These are phyloP conservation scores for Papilio elwesi DNA, from an alignment of 2,888 invertebrate species.

Conservation along the genomic window DNA sequence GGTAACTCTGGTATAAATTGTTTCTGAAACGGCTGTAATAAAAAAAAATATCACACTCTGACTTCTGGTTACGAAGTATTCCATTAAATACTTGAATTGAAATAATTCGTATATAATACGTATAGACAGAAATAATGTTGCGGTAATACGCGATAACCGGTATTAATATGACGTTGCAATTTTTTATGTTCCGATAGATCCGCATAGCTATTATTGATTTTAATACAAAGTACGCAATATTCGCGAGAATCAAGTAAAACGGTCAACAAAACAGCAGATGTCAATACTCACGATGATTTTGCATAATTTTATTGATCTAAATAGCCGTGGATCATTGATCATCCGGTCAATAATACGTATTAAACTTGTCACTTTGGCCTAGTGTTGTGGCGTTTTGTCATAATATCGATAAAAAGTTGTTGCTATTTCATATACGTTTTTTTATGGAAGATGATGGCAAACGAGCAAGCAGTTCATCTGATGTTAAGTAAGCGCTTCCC, in stretches of 20 bases:
- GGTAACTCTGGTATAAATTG: too few relatives aligned
- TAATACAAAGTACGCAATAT: slow-evolving; percentile 44
- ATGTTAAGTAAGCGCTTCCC: too few relatives aligned
- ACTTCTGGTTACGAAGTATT: too few relatives aligned
- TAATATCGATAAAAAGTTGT: slow-evolving; percentile 42
- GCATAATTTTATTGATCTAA: slow-evolving; percentile 83
- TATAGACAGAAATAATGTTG: slow-evolving; percentile 1
- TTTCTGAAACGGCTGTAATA: too few relatives aligned
- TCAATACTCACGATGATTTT: slow-evolving; percentile 77
- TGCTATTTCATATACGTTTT: too few relatives aligned
- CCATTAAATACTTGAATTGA: too few relatives aligned
- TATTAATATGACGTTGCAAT: slow-evolving; percentile 35
- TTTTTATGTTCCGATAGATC: neutral
- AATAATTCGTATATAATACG: neutral
- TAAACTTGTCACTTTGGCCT: slow-evolving; percentile 64
- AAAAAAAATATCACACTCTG: too few relatives aligned
- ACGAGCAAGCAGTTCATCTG: too few relatives aligned
- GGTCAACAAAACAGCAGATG: slow-evolving; percentile 61
- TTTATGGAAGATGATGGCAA: too few relatives aligned
- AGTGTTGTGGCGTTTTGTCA: slow-evolving; percentile 52
- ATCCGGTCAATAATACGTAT: slow-evolving; percentile 75
- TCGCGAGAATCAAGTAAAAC: slow-evolving; percentile 61
- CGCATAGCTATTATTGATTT: slow-evolving; percentile 22
- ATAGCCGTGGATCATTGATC: slow-evolving; percentile 81
- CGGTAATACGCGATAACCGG: slow-evolving; percentile 30